Evolutionary conservation across 2,797 vertebrate genomes (phyloP), one percentile per base, ranked within the genome.

Genomic region (Okamejei kenojei): DNA sequence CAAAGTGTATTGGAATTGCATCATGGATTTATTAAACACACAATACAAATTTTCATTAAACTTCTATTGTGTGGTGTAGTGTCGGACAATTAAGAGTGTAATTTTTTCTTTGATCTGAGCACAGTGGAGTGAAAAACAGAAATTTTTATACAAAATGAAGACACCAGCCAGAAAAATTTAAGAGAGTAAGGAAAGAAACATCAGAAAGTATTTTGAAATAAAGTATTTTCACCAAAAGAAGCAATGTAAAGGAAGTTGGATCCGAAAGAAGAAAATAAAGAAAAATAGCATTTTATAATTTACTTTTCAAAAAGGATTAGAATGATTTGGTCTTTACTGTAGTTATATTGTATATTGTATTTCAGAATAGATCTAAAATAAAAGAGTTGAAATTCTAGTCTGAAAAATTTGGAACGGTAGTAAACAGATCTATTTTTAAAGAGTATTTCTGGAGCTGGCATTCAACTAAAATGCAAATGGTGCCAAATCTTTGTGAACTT

Each of bases 401-500:
- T 35, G 77, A 78, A 84, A 61, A 35, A 35, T 21, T 11, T 68
- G 63, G n/a, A 35, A 35, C 7, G 35, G 1, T 68, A 2, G 3
- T 65, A 21, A 35, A 21, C 7, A 35, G 7, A 68, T 35, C 19
- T 21, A 19, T 68, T 88, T 65, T 68, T 35, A 21, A 32, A 88
- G 65, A 35, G n/a, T 13, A n/a, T 88, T 65, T 88, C 2, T 65
- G 84, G 63, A 88, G 61, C 58, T 19, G 17, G 61, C 32, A 61
- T 88, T 88, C 63, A 68, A 88, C 84, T 32, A 88, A 65, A 68
- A 68, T 35, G 32, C 9, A 74, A 58, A 76, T 45, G 68, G 21
- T 76, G 45, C 23, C 90, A 92, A 92, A 45, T 74, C 35, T n/a
- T 92, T 92, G 90, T 92, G 90, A 92, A n/a, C 11, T 74, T 92